Base-by-base conservation (phyloP, 2,797 vertebrate species). In the Rallus crepitans region DNA sequence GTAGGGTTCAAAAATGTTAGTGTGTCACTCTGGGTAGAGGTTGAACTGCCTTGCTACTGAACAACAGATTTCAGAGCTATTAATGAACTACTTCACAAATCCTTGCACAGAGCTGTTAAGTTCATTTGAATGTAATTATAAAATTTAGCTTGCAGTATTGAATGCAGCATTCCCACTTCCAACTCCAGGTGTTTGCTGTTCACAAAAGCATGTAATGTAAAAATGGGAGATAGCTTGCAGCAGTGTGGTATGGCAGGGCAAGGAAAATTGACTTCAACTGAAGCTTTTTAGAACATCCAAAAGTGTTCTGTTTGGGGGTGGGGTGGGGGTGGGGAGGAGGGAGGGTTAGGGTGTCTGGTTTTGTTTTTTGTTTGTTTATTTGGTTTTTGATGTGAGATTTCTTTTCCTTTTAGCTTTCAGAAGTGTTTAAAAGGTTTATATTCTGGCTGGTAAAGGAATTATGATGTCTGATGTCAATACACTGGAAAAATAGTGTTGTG, bases 391-490 rank as follows among this genome's bases (percentile, higher is more conserved):
- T 48, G 47, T 48, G 47, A 21, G 47, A 11, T 48, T 47, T 21
- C 45, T 47, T n/a, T 52, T 50, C 48, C 28, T 73, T 27, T 69
- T 68, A 42, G 11, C 93, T 65, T 70, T 30, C 48, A 80, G 28
- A 20, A 82, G 82, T 42, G 48, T 95, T 92, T 88, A 52, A 81
- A 88, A 73, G 24, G 35, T 87, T 95, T 81, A 47, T 91, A 42
- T 83, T 86, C 73, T 87, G 60, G 9, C 60, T 82, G 39, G 40
- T 77, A 70, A 90, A 87, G 70, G 14, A 83, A 73, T 94, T 76
- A 68, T 28, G 48, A 65, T 59, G 55, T 87, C 80, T 90, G 52
- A 79, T 95, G 87, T 93, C 89, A 94, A 87, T 94, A 83, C 39
- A 45, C 35, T 84, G 77, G 33, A 73, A 82, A 64, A 93, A 84